Percentiles rank a stretch among this genome's conserved stretches.
phyloP scores from a whole-genome alignment of 2,888 invertebrate species.

The Troides helena region DNA sequence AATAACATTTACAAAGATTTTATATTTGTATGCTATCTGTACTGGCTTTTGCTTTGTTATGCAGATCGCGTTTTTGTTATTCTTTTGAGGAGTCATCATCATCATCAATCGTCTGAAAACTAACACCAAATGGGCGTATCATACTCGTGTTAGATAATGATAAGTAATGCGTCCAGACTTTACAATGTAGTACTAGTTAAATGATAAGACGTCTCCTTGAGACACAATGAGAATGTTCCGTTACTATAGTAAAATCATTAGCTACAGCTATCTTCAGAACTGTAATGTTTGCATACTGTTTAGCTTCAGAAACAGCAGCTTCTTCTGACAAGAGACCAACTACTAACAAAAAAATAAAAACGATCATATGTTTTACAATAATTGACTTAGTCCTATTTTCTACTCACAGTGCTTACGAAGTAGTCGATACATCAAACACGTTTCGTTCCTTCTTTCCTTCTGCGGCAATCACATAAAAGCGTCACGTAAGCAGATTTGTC shows the following conservation, averaged over 20 bases:
- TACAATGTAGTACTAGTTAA: no score
- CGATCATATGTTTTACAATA: background rate
- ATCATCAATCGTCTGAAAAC: background rate
- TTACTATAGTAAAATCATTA: background rate
- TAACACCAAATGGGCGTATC: background rate
- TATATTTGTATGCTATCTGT: background rate
- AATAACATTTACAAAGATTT: background rate
- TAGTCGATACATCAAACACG: background rate
- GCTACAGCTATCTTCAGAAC: no score
- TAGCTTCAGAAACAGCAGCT: no score
- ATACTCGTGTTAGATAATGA: no score
- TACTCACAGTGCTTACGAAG: background rate
- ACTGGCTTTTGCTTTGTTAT: background rate
- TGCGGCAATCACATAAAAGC: conserved; percentile 25
- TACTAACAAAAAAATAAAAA: background rate
- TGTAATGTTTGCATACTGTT: no score
- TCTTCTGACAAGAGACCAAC: no score
- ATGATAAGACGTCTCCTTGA: no score
- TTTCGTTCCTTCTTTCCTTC: background rate
- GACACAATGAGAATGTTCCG: no score
- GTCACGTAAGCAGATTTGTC: conserved; percentile 28
- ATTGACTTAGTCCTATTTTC: background rate
- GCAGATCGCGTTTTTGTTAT: background rate
- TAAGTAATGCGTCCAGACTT: no score
- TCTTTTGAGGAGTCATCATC: background rate